phyloP scores from a whole-genome alignment of 92 coral and sea anemone genomes.

The Epizoanthus rinbou region DNA sequence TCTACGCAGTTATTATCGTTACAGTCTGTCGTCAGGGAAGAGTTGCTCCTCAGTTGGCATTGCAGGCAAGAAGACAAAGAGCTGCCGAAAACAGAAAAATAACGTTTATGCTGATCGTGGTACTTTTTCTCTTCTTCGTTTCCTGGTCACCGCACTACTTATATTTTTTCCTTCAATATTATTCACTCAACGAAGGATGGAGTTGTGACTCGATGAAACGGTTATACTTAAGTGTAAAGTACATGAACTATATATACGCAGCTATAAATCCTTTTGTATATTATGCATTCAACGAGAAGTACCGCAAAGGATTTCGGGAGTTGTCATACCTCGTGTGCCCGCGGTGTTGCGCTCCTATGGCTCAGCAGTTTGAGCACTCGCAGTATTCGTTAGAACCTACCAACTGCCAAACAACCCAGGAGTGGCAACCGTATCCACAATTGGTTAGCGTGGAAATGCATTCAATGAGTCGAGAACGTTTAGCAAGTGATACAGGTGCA shows the following conservation, averaged over 20 bases:
- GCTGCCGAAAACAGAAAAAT: neutral
- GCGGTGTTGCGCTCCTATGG: no score
- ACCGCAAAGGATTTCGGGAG: conserved; percentile 24
- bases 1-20: neutral
- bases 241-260: conserved; percentile 32
- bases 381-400: no score
- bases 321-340: neutral
- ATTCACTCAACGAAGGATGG: conserved; percentile 7
- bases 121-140: neutral
- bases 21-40: neutral
- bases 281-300: conserved; percentile 27
- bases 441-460: no score
- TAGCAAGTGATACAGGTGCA: no score
- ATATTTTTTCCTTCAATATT: neutral
- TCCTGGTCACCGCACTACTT: neutral
- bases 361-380: no score
- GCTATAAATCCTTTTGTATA: conserved; percentile 37
- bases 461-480: no score
- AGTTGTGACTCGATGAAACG: conserved; percentile 18
- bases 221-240: conserved; percentile 12
- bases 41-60: neutral
- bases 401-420: no score
- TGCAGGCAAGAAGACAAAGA: neutral
- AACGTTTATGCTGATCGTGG: neutral
- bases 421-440: no score